phyloP scores from a whole-genome alignment of 2,888 invertebrate genomes.

The Rhingia rostrata region DNA sequence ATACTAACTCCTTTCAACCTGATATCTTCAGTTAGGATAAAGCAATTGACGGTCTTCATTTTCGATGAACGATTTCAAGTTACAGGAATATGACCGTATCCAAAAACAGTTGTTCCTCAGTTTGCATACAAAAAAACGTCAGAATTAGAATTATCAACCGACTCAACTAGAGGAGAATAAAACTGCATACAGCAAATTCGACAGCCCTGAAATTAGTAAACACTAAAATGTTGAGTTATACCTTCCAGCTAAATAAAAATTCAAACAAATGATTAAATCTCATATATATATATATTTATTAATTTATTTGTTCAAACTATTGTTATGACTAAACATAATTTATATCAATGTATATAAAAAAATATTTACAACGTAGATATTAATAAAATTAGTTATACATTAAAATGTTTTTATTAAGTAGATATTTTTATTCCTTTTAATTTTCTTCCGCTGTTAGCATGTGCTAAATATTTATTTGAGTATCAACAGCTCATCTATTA shows the following conservation, averaged over 20 bases:
- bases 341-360: conserved; percentile 18
- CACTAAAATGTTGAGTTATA: no score
- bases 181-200: no score
- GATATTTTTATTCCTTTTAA: not conserved
- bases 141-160: no score
- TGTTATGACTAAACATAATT: conserved; percentile 39
- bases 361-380: conserved; percentile 61
- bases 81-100: no score
- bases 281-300: conserved; percentile 41
- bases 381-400: conserved; percentile 37
- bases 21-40: no score
- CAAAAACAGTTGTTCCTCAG: no score
- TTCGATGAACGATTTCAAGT: no score
- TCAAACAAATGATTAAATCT: not conserved
- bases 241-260: not conserved
- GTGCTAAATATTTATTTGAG: conserved; percentile 15
- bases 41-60: no score
- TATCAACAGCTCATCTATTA: conserved; percentile 12
- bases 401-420: conserved; percentile 10
- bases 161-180: no score
- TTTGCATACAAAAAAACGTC: no score
- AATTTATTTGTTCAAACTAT: conserved; percentile 52
- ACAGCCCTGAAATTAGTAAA: no score
- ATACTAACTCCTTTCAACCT: no score
- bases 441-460: not conserved